Conservation (phyloP, 2,797 vertebrate species). For the Chromis chromis region DNA sequence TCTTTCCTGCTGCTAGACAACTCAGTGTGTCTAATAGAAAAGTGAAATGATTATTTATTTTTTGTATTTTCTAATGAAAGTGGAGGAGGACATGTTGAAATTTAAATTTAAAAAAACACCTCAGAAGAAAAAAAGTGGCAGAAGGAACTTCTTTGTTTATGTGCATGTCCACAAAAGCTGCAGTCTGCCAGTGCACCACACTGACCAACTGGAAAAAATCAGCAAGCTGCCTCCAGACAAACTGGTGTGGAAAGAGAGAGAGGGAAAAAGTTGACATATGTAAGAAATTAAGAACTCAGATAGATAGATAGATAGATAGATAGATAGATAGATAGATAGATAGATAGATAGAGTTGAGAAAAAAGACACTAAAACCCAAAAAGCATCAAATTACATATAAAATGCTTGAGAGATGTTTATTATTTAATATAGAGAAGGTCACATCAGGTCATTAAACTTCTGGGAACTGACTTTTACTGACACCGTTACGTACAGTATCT, state of each 20-base stretch:
- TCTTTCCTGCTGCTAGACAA: constrained; percentile 23
- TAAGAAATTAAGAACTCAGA: background rate
- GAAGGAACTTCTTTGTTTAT: constrained; percentile 55
- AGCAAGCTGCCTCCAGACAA: constrained; percentile 43
- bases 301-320: background rate
- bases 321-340: background rate
- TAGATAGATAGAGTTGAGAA: background rate
- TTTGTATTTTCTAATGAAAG: constrained; percentile 14
- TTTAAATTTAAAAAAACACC: constrained; percentile 18
- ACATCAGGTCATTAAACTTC: constrained; percentile 43
- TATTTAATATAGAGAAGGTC: constrained; percentile 49
- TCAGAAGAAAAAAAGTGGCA: constrained; percentile 38
- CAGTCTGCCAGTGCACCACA: constrained; percentile 47
- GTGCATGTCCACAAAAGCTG: constrained; percentile 30
- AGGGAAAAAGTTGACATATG: constrained; percentile 16
- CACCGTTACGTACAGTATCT: constrained; percentile 3
- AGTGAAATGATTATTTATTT: too few relatives aligned
- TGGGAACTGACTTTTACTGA: constrained; percentile 13
- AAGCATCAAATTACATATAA: constrained; percentile 24
- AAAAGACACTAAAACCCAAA: constrained; percentile 28
- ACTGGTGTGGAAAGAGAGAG: constrained; percentile 24
- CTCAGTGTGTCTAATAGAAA: constrained; percentile 18
- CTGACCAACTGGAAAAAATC: constrained; percentile 65
- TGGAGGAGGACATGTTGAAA: constrained; percentile 27
- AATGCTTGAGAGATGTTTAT: constrained; percentile 39